Percentiles rank a stretch among this genome's conserved stretches.
phyloP scores from a whole-genome alignment of 2,888 invertebrate species.

The Sceliomorpha sp. region DNA sequence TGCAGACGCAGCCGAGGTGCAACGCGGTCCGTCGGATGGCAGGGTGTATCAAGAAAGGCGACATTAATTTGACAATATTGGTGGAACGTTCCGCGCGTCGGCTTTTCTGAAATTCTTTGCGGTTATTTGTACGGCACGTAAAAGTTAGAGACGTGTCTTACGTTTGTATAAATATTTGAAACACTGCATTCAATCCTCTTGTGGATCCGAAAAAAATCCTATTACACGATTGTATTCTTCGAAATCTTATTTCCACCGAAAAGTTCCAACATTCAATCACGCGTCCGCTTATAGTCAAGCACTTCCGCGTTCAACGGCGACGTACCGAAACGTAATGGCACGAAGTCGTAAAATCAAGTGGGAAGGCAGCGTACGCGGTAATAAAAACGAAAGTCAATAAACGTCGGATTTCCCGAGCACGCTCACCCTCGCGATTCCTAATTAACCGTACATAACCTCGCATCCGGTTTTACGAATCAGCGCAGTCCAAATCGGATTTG shows the following conservation, averaged over 20 bases:
- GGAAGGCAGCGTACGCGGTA: neutral
- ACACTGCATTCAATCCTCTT: no score
- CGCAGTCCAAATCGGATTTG: constrained; percentile 56
- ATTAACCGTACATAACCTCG: constrained; percentile 55
- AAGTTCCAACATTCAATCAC: neutral
- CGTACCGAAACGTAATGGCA: constrained; percentile 1
- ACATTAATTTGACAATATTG: no score
- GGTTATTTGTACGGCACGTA: no score
- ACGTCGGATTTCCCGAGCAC: constrained; percentile 25
- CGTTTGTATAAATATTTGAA: no score
- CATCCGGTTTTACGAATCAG: constrained; percentile 31
- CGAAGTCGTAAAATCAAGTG: constrained; percentile 9
- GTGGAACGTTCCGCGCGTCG: no score
- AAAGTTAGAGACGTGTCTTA: no score
- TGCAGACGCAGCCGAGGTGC: neutral
- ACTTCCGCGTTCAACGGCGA: neutral
- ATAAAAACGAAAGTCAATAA: constrained; percentile 29
- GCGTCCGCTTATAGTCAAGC: neutral
- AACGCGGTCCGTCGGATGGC: no score
- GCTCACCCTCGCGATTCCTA: constrained; percentile 43
- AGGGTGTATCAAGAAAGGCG: no score
- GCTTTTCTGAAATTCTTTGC: no score
- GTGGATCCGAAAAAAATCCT: no score
- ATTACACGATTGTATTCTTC: neutral
- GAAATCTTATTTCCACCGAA: neutral